Conservation (phyloP, 2,113 vertebrate species). For the Sander vitreus region DNA sequence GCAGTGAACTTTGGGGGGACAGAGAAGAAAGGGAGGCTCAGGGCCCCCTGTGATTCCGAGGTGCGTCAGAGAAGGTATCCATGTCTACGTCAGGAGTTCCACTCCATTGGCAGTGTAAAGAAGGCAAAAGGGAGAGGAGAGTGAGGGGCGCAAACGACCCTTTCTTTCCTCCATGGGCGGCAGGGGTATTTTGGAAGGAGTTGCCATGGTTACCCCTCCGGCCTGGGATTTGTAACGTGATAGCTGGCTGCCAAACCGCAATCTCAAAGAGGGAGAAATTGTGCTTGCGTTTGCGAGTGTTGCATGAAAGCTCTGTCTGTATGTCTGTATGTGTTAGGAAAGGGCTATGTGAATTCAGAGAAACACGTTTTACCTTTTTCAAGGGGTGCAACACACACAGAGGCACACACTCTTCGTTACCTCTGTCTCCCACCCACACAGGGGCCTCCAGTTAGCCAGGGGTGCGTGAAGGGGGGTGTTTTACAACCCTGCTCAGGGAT, state of each 20-base stretch:
- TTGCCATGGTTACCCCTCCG: conserved; percentile 83
- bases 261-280: conserved; percentile 82
- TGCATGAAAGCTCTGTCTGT: conserved; percentile 78
- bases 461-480: conserved; percentile 45
- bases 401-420: conserved; percentile 56
- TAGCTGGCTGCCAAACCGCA: conserved; percentile 83
- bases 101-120: conserved; percentile 79
- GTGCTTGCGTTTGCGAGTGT: conserved; percentile 82
- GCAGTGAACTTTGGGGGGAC: conserved; percentile 41
- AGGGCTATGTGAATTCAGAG: conserved; percentile 23
- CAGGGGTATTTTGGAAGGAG: conserved; percentile 86
- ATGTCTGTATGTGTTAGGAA: conserved; percentile 57
- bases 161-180: conserved; percentile 75
- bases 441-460: conserved; percentile 70
- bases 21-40: conserved; percentile 43
- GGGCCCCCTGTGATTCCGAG: conserved; percentile 67
- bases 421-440: conserved; percentile 74
- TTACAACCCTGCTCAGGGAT: conserved; percentile 77
- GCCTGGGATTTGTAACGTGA: conserved; percentile 85
- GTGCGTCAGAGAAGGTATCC: conserved; percentile 84
- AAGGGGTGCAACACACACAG: conserved; percentile 15
- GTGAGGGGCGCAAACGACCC: conserved; percentile 77
- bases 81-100: conserved; percentile 83
- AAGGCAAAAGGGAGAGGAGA: conserved; percentile 61
- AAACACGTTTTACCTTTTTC: conserved; percentile 21